Percentiles rank a stretch among this genome's conserved stretches.
phyloP scores from a whole-genome alignment of 2,113 vertebrate genomes.

The Mesoclemmys tuberculata region DNA sequence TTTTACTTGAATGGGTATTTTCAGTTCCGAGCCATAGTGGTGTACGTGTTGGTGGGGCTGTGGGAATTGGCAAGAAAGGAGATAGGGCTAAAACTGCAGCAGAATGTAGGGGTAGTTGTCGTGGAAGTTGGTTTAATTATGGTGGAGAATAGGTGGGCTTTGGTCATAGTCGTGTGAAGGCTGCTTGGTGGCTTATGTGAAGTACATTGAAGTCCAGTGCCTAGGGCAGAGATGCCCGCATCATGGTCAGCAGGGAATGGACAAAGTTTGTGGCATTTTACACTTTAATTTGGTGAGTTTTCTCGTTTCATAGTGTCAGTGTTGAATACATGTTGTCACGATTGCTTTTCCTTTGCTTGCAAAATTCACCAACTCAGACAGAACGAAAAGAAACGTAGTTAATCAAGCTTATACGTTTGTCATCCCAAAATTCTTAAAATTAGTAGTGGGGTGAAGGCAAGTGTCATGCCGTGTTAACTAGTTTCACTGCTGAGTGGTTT shows the following conservation, averaged over 20 bases:
- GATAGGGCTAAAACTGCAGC: neutral
- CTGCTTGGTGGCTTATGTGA: neutral
- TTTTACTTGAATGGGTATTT: neutral
- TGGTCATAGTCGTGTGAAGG: neutral
- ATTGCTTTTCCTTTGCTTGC: slow-evolving; percentile 33
- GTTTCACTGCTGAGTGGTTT: slow-evolving; percentile 1
- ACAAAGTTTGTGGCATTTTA: neutral
- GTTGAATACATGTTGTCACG: neutral
- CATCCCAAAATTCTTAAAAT: neutral
- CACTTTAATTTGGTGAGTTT: neutral
- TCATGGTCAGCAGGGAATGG: neutral
- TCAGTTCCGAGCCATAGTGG: neutral
- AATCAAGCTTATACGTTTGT: slow-evolving; percentile 21
- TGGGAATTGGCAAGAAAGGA: neutral
- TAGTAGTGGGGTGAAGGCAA: slow-evolving; percentile 3
- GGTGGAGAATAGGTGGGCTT: neutral
- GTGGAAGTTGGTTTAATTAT: neutral
- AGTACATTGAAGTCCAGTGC: neutral
- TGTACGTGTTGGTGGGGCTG: neutral
- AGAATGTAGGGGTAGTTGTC: neutral
- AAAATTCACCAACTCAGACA: slow-evolving; percentile 10
- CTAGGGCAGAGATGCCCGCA: neutral
- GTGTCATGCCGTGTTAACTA: neutral
- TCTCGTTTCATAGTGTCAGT: neutral
- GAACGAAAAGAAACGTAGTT: slow-evolving; percentile 45